Evolutionary conservation across 1,140 invertebrate genomes (phyloP).

Genomic region (Drosophila nannoptera): DNA sequence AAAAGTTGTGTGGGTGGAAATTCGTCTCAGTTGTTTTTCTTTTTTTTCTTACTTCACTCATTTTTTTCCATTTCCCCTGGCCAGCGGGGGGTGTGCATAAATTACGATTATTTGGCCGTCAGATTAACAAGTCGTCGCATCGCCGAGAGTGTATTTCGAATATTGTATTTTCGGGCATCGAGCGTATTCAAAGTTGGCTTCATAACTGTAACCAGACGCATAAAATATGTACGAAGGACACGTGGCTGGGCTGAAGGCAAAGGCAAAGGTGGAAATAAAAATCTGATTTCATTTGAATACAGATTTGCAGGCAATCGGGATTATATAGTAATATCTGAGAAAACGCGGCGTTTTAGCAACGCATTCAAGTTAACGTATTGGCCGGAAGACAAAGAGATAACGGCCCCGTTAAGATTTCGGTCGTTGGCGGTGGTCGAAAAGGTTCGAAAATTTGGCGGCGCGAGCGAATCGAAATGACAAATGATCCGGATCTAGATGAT

Average conservation of each 20-base stretch:
- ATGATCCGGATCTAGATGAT: constrained; percentile 94
- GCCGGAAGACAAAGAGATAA: constrained; percentile 78
- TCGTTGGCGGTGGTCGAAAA: constrained; percentile 79
- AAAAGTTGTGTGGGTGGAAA: constrained; percentile 11
- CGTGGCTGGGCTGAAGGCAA: constrained; percentile 20
- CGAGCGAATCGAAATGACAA: constrained; percentile 79
- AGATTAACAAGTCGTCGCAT: constrained; percentile 64
- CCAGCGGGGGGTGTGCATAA: constrained; percentile 49
- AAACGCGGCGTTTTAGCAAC: constrained; percentile 55
- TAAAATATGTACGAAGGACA: constrained; percentile 36
- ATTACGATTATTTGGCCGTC: constrained; percentile 66
- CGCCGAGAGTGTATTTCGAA: constrained; percentile 2
- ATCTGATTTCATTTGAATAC: constrained; percentile 9
- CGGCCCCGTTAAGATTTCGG: constrained; percentile 79
- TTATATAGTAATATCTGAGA: neutral
- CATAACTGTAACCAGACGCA: constrained; percentile 33
- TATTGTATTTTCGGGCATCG: constrained; percentile 4
- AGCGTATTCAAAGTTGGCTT: constrained; percentile 19
- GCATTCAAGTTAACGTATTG: constrained; percentile 76
- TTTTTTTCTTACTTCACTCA: neutral
- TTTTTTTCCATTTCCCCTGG: neutral
- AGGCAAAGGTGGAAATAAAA: constrained; percentile 1
- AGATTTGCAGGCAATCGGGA: neutral
- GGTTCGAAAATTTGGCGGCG: constrained; percentile 79
- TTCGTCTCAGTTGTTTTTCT: neutral